Evolutionary conservation across 2,888 invertebrate species (phyloP), one percentile per base, ranked within the genome.

Genomic region (Lathronympha strigana): DNA sequence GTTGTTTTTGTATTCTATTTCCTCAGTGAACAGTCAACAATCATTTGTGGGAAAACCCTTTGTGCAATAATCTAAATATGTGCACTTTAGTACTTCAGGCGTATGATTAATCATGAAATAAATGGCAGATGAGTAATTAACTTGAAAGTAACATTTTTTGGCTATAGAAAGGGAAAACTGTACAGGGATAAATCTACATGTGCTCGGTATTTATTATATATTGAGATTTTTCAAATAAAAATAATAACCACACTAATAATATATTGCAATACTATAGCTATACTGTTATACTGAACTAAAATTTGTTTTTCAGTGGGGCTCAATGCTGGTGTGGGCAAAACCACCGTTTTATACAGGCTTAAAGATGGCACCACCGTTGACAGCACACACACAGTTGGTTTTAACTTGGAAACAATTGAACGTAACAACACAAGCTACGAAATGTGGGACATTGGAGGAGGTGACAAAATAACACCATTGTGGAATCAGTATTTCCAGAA

Each of bases 301-400:
- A 13, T 23, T 47, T 47, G 17, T 47, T 13, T 66, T 61, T 61
- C 66, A 66, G 66, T 66, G 66, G 66, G 66, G 28, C 49, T 66
- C 8, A 61, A 66, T 54, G 66, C 54, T 9, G 64, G 64, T 9
- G 66, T 61, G 28, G 66, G 66, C 5, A 66, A 66, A 54, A 66
- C 66, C 13, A 66, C 66, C 40, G 53, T 66, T 5, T 31, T 66
- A 23, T 66, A 66, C 47, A 54, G 47, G 25, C 38, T 66, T 13
- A 61, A 54, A 31, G 47, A 61, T 23, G 54, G 47, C 25, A 31
- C 15, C 5, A 47, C 45, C 13, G 47, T 61, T 8, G 47, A 53
- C 15, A 19, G 21, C 17, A 5, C 8, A 17, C 66, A 61, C 53
- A 66, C 66, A 9, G 23, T 47, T 21, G 61, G 66, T 4, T 66